These are phyloP conservation scores for Rhagonycha lutea DNA, from an alignment of 2,888 invertebrate species.

Conservation along the genomic window DNA sequence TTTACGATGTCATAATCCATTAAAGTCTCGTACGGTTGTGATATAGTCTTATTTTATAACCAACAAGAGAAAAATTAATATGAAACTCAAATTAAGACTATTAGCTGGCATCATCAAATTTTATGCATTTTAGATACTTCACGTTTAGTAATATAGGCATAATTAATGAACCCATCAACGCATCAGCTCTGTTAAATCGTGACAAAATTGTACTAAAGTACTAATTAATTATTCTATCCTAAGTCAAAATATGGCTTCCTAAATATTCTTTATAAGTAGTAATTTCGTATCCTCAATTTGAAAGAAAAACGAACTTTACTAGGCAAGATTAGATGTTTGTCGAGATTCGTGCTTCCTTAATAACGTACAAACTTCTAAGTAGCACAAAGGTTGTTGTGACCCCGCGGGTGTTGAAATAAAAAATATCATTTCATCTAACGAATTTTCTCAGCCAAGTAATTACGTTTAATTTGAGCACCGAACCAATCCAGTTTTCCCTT, in stretches of 20 bases:
- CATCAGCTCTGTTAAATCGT: no score
- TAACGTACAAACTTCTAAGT: neutral
- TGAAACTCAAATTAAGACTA: neutral
- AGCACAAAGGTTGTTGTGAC: neutral
- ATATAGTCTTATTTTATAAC: neutral
- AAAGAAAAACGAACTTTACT: neutral
- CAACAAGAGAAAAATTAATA: neutral
- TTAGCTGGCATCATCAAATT: neutral
- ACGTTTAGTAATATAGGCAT: neutral
- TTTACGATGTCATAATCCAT: constrained; percentile 40
- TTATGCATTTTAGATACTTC: neutral
- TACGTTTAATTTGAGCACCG: neutral
- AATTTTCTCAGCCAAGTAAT: neutral
- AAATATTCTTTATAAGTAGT: no score
- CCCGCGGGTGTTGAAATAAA: neutral
- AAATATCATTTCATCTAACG: neutral
- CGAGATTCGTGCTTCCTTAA: neutral
- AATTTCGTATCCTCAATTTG: neutral
- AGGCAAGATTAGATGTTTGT: neutral
- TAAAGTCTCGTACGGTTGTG: constrained; percentile 36
- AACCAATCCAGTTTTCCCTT: neutral
- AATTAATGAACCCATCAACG: no score
- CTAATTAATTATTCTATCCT: no score
- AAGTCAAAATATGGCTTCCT: no score
- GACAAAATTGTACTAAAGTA: no score